These are phyloP conservation scores for Cancer borealis DNA, from an alignment of 2,888 invertebrate species.

Conservation along the genomic window DNA sequence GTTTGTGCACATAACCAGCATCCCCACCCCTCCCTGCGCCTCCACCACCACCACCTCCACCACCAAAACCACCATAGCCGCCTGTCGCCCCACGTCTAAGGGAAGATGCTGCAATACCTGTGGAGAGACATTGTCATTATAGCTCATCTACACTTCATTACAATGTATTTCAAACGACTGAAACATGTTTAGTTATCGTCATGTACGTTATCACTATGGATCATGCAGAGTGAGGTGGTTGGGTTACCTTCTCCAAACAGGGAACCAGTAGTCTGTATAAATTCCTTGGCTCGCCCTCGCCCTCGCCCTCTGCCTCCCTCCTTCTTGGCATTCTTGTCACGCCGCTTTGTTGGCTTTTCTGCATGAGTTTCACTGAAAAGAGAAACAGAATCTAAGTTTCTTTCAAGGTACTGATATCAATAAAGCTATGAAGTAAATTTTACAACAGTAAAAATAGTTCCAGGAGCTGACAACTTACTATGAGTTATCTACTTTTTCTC, in stretches of 20 bases:
- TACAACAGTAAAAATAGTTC: background rate
- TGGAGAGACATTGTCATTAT: background rate
- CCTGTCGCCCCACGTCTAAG: constrained; percentile 53
- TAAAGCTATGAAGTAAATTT: background rate
- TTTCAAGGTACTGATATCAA: background rate
- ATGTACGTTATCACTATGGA: background rate
- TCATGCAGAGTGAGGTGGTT: background rate
- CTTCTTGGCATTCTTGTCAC: constrained; percentile 52
- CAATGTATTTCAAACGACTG: background rate
- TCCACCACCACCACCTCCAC: constrained; percentile 67
- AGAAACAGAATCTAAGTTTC: background rate
- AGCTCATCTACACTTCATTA: background rate
- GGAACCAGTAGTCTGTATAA: constrained; percentile 70
- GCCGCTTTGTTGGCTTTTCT: constrained; percentile 61
- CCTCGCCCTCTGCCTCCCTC: constrained; percentile 53
- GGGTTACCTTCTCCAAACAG: constrained; percentile 74
- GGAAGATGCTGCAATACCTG: constrained; percentile 69
- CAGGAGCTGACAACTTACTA: background rate
- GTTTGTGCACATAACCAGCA: constrained; percentile 69
- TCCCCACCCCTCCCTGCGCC: constrained; percentile 53
- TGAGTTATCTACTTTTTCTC: constrained; percentile 67
- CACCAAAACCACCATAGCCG: constrained; percentile 46
- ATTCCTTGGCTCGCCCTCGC: constrained; percentile 67
- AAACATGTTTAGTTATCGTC: background rate
- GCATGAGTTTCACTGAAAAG: constrained; percentile 65